Conservation (phyloP, 2,797 vertebrate species). For the Gastrophryne carolinensis region DNA sequence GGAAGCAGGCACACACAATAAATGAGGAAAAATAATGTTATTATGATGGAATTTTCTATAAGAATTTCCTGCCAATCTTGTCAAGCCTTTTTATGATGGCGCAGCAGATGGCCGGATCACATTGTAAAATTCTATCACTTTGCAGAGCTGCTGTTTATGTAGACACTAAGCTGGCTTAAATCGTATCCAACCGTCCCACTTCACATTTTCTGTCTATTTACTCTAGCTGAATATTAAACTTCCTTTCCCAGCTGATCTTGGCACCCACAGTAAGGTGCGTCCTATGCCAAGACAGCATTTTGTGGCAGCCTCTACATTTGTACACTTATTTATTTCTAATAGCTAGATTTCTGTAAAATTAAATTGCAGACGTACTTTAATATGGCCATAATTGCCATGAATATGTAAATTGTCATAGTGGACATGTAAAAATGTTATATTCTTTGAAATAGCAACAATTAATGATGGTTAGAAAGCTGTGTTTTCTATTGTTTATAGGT, state of each 20-base stretch:
- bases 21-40: conserved; percentile 30
- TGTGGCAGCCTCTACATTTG: not conserved
- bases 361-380: not conserved
- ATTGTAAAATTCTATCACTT: conserved; percentile 40
- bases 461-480: no score
- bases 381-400: not conserved
- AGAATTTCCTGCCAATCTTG: conserved; percentile 37
- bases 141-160: conserved; percentile 43
- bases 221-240: conserved; percentile 30
- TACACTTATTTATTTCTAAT: not conserved
- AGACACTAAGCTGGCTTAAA: conserved; percentile 44
- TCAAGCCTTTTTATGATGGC: conserved; percentile 33
- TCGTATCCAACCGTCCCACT: conserved; percentile 32
- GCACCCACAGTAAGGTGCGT: not conserved
- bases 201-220: conserved; percentile 11
- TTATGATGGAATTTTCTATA: conserved; percentile 31
- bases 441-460: no score
- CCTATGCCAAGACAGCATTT: not conserved
- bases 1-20: conserved; percentile 2
- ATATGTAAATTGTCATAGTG: not conserved
- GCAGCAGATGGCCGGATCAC: conserved; percentile 42
- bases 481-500: no score
- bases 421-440: not conserved
- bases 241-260: conserved; percentile 32
- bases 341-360: not conserved